Conservation (phyloP, 1,140 invertebrate genomes). For the Drosophila mayri region DNA sequence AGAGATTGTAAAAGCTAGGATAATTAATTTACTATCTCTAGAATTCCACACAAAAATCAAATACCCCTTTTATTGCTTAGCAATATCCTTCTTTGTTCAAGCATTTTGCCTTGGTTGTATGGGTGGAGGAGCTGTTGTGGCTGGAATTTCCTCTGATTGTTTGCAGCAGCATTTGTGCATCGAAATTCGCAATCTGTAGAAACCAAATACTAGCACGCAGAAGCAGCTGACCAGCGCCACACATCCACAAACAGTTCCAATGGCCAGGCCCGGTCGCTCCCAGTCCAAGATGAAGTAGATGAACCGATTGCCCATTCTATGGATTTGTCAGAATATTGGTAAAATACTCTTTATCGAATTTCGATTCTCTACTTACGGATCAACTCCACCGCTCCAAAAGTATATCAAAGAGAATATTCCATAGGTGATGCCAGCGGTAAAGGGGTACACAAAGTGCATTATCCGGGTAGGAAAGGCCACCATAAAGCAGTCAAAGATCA, state of each 20-base stretch:
- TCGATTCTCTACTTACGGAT: slow-evolving; percentile 85
- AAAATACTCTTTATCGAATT: too few relatives aligned
- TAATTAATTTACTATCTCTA: not conserved
- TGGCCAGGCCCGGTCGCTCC: slow-evolving; percentile 61
- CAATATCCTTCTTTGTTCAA: slow-evolving; percentile 1
- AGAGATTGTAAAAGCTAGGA: not conserved
- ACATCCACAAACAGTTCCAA: slow-evolving; percentile 62
- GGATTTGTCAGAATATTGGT: not conserved
- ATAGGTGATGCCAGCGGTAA: slow-evolving; percentile 88
- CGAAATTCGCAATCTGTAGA: slow-evolving; percentile 53
- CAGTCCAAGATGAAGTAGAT: slow-evolving; percentile 78
- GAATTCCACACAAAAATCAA: not conserved
- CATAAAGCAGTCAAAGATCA: slow-evolving; percentile 90
- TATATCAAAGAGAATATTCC: slow-evolving; percentile 90
- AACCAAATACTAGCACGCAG: slow-evolving; percentile 55
- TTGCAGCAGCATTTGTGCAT: slow-evolving; percentile 30
- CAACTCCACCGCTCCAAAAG: slow-evolving; percentile 89
- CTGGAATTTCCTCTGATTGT: slow-evolving; percentile 31
- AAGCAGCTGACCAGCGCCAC: slow-evolving; percentile 54
- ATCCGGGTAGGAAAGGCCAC: slow-evolving; percentile 89
- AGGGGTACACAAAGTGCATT: slow-evolving; percentile 89
- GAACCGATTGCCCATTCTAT: slow-evolving; percentile 56
- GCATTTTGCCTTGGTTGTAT: slow-evolving; percentile 10
- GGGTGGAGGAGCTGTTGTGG: not conserved
- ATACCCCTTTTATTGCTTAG: not conserved